phyloP scores from a whole-genome alignment of 2,888 invertebrate species.

The Pelosia muscerda region DNA sequence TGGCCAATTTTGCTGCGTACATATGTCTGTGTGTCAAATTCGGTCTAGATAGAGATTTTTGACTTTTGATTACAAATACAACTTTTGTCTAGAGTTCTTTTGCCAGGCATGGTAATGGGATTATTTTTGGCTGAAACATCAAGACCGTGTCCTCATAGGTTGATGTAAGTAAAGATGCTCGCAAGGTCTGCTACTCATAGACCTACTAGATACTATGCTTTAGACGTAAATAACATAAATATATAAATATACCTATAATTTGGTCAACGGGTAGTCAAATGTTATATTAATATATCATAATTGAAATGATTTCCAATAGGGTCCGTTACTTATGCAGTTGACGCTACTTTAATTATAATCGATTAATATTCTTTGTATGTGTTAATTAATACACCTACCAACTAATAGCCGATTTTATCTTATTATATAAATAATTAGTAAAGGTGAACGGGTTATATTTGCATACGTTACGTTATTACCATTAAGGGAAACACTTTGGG shows the following conservation, averaged over 20 bases:
- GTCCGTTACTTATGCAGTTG: background rate
- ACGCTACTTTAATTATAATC: background rate
- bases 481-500: background rate
- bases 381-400: background rate
- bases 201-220: no score
- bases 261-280: background rate
- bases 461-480: background rate
- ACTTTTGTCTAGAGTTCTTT: no score
- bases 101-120: no score
- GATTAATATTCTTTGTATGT: background rate
- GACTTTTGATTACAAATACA: no score
- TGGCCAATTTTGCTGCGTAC: no score
- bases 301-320: background rate
- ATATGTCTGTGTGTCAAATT: no score
- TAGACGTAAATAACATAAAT: no score
- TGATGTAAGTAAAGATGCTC: no score
- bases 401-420: background rate
- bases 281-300: background rate
- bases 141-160: no score
- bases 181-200: no score
- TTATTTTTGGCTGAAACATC: no score
- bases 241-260: background rate
- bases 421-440: background rate
- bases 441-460: background rate
- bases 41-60: no score